Evolutionary conservation across 2,888 invertebrate species (phyloP), one percentile per base, ranked within the genome.

Genomic region (Drosophila pseudotakahashii): DNA sequence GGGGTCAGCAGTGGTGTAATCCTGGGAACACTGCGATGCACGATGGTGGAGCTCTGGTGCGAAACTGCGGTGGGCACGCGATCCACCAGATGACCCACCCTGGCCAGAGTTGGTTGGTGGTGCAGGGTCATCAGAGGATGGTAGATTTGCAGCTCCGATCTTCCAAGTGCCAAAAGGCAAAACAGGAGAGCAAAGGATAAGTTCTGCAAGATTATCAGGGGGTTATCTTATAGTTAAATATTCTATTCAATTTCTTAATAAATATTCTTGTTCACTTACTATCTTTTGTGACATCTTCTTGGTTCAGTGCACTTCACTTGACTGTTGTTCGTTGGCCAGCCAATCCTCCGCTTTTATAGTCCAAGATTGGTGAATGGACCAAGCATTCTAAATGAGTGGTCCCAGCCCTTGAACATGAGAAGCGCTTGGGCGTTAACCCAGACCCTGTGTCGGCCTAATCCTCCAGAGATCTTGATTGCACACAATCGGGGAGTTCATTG

Each of bases 41-140:
- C 90, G 66, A 93, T 93, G 14, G 93, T 85, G 7, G 93, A 92
- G 50, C 93, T 93, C 75, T 94, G 93, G 73, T 93, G 93, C 6
- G 93, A 94, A 0, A 89, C 81, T 2, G 80, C 83, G 1, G 79
- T 81, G 39, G 86, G 88, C 4, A 90, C 74, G 60, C 77, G 83
- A 51, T 89, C 85, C 32, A 89, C 81, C 44, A 84, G 55, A 34
- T 87, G 32, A 47, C 87, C 91, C 66, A 90, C 78, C 62, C 89
- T 82, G 26, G 84, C 76, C 42, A 90, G 67, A 13, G 85, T 76
- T 16, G 87, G 82, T 42, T 86, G 81, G 36, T 85, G 82, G 41
- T 87, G 83, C 16, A 85, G 75, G 23, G 73, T 52, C 32, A 75
- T 30, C 36, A 62, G 2, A 0, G 58, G 66, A 37, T 73, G 63